A percentile compares a stretch with the other conserved stretches of the same genome.
phyloP scores from a whole-genome alignment of 2,113 vertebrate genomes.

The Nesogale talazaci region DNA sequence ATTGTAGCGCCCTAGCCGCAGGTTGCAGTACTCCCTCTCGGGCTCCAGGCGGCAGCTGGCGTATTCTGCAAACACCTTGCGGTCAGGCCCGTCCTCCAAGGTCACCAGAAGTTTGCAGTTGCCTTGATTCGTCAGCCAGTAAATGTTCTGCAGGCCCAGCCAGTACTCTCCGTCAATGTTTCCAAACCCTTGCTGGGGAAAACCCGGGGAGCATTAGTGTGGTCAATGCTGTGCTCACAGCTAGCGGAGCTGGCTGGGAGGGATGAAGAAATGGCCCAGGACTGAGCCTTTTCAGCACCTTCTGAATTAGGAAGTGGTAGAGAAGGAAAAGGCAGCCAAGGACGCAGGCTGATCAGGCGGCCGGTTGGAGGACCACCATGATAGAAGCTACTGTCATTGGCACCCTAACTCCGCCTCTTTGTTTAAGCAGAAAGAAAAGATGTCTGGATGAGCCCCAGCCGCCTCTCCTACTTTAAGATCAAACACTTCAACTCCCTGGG shows the following conservation, averaged over 20 bases:
- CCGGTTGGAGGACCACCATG: neutral
- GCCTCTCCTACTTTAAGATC: neutral
- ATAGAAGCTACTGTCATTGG: neutral
- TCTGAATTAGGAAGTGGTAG: neutral
- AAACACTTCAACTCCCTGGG: neutral
- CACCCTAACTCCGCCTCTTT: neutral
- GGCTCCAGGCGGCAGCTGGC: conserved; percentile 97
- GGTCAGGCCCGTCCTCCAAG: conserved; percentile 98
- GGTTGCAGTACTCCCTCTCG: conserved; percentile 94
- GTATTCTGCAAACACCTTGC: conserved; percentile 98
- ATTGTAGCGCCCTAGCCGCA: conserved; percentile 95
- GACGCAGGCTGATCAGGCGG: neutral
- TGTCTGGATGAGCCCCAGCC: neutral
- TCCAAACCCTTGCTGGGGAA: conserved; percentile 96
- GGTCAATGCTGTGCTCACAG: accelerated
- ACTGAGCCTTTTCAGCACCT: neutral
- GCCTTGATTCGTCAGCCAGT: conserved; percentile 97
- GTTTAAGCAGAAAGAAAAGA: neutral
- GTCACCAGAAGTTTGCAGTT: conserved; percentile 98
- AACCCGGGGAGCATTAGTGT: conserved; percentile 37
- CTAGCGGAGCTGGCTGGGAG: neutral
- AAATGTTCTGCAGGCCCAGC: conserved; percentile 98
- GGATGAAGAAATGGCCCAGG: neutral
- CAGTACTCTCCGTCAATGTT: conserved; percentile 99
- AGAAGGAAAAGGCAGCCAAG: neutral